Percentiles rank a stretch among this genome's conserved stretches.
Conservation (phyloP, 2,888 invertebrate species). For the Eilema sororculum region DNA sequence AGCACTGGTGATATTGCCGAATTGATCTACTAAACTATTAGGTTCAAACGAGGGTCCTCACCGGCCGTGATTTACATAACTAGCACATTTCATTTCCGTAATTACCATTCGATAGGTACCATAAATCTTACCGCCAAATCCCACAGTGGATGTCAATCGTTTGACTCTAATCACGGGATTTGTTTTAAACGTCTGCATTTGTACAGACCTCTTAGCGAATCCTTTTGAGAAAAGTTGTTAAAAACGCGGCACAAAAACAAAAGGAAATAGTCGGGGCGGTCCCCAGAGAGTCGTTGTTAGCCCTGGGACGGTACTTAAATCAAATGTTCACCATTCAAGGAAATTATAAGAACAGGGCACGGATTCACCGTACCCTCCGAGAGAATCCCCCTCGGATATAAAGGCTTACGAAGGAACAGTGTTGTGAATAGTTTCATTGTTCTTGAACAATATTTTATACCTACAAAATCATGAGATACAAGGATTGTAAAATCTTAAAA, state of each 20-base stretch:
- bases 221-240: conserved; percentile 80
- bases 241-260: conserved; percentile 82
- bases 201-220: conserved; percentile 71
- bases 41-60: conserved; percentile 62
- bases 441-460: conserved; percentile 53
- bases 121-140: conserved; percentile 75
- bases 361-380: conserved; percentile 71
- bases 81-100: conserved; percentile 77
- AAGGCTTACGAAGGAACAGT: conserved; percentile 71
- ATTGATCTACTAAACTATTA: conserved; percentile 65
- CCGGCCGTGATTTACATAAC: conserved; percentile 75
- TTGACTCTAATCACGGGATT: conserved; percentile 78
- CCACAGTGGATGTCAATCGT: conserved; percentile 73
- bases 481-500: neutral
- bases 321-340: conserved; percentile 85
- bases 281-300: conserved; percentile 78
- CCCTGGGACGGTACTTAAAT: conserved; percentile 85
- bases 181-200: conserved; percentile 72
- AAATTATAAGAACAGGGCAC: conserved; percentile 83
- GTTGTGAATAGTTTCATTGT: conserved; percentile 68
- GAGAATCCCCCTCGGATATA: conserved; percentile 72
- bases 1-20: conserved; percentile 12
- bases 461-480: conserved; percentile 5
- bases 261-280: conserved; percentile 84
- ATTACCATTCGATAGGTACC: conserved; percentile 75